These are phyloP conservation scores for Mactra quadrangularis DNA, from an alignment of 1,140 invertebrate genomes.

Conservation along the genomic window DNA sequence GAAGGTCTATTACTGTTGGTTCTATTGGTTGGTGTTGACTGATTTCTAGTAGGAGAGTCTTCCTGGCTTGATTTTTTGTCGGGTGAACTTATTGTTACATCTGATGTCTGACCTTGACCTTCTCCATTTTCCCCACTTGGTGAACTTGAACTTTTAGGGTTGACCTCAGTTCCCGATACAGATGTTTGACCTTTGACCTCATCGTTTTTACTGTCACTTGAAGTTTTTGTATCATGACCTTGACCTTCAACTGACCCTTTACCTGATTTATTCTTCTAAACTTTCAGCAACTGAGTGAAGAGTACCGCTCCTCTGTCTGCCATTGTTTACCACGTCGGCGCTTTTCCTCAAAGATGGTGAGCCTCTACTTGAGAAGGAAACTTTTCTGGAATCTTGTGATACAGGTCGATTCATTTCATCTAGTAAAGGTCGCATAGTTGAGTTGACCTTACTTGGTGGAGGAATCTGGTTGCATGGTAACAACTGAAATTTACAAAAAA, in stretches of 20 bases:
- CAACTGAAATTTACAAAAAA: no score
- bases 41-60: background rate
- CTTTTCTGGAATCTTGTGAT: conserved; percentile 42
- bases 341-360: conserved; percentile 27
- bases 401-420: conserved; percentile 49
- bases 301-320: conserved; percentile 48
- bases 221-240: conserved; percentile 27
- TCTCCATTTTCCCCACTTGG: conserved; percentile 14
- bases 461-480: conserved; percentile 79
- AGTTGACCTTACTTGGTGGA: conserved; percentile 74
- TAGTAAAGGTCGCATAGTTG: conserved; percentile 69
- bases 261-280: conserved; percentile 24
- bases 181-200: background rate
- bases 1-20: conserved; percentile 5
- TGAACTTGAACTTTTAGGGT: conserved; percentile 19
- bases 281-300: conserved; percentile 34
- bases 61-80: conserved; percentile 15
- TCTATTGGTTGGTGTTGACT: conserved; percentile 17
- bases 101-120: conserved; percentile 3
- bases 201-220: background rate
- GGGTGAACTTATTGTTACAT: conserved; percentile 4
- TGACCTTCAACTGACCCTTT: conserved; percentile 45
- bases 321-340: background rate
- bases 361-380: conserved; percentile 56
- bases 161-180: background rate